Evolutionary conservation across 2,888 invertebrate genomes (phyloP).

Genomic region (Melinaea marsaeus): DNA sequence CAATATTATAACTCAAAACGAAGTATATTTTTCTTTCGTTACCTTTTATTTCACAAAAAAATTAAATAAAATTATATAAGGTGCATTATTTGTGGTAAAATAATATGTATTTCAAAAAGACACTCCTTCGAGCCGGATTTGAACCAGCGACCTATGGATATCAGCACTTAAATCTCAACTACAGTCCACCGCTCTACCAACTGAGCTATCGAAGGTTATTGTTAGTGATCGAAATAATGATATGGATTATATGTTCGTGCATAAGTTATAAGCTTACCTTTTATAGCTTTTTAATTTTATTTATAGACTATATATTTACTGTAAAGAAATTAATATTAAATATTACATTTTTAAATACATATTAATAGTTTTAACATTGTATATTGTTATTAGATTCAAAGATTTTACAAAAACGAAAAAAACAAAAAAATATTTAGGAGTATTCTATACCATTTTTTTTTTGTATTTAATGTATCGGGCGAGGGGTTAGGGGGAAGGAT

Average conservation of each 20-base stretch:
- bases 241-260: background rate
- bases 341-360: no score
- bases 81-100: background rate
- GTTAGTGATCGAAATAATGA: background rate
- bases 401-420: no score
- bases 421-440: no score
- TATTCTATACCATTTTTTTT: no score
- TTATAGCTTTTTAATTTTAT: no score
- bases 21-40: background rate
- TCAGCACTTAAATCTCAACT: slow-evolving; percentile 41
- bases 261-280: no score
- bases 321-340: no score
- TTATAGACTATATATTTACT: no score
- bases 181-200: slow-evolving; percentile 71
- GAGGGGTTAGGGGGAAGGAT: no score
- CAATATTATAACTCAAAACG: background rate
- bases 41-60: background rate
- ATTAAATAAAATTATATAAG: background rate
- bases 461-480: no score
- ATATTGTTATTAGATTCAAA: no score
- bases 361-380: no score
- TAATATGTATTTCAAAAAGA: slow-evolving; percentile 28
- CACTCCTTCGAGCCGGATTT: slow-evolving; percentile 78
- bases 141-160: slow-evolving; percentile 79
- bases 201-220: slow-evolving; percentile 64